phyloP scores from a whole-genome alignment of 2,888 invertebrate species.

The Folsomia manolachei region DNA sequence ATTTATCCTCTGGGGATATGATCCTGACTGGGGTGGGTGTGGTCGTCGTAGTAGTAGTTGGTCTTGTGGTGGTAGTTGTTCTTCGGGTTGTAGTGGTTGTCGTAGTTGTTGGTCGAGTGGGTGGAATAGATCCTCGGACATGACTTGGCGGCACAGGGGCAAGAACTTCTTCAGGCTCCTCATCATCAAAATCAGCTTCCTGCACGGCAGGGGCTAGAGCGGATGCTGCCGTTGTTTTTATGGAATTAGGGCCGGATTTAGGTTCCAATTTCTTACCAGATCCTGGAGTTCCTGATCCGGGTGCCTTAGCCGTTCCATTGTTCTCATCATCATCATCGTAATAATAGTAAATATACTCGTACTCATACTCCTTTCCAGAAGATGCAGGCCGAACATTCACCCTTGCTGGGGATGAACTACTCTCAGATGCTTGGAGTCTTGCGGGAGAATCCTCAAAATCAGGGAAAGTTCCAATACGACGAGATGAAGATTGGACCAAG shows the following conservation, averaged over 20 bases:
- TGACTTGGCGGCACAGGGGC: constrained; percentile 17
- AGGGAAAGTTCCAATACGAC: constrained; percentile 42
- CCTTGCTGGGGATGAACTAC: constrained; percentile 61
- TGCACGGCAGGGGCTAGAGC: neutral
- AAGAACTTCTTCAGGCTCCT: constrained; percentile 13
- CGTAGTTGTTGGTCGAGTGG: constrained; percentile 3
- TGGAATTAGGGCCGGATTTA: neutral
- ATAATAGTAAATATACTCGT: constrained; percentile 87
- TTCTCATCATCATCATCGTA: constrained; percentile 69
- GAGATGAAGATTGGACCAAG: constrained; percentile 45
- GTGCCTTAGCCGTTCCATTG: constrained; percentile 22
- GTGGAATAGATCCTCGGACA: constrained; percentile 11
- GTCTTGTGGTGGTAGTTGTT: neutral
- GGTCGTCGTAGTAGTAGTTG: no score
- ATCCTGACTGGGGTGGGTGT: constrained; percentile 22
- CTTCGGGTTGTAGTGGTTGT: neutral
- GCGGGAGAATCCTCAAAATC: constrained; percentile 49
- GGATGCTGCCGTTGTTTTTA: neutral
- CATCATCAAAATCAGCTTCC: constrained; percentile 22
- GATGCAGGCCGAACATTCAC: constrained; percentile 83
- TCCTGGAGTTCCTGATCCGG: neutral
- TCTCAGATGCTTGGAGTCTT: constrained; percentile 48
- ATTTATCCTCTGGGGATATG: constrained; percentile 31
- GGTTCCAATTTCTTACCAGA: neutral
- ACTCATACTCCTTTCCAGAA: constrained; percentile 86